Evolutionary conservation across 2,797 vertebrate genomes (phyloP).

Genomic region (Otolemur crassicaudatus): DNA sequence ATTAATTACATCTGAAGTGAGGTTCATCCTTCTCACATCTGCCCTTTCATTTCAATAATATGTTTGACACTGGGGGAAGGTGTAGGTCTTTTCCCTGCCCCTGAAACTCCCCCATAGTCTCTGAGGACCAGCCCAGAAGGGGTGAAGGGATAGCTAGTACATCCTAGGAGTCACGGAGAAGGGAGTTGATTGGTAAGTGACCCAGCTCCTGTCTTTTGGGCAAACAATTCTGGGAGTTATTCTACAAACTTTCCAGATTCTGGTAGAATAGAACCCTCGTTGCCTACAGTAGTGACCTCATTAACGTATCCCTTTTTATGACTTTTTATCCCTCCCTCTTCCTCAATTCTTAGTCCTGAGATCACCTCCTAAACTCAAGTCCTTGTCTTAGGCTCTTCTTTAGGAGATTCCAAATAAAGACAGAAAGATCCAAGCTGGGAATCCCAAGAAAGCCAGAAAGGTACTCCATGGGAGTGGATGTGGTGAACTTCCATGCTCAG

Average conservation of each 20-base stretch:
- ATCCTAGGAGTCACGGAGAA: neutral
- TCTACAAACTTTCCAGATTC: conserved; percentile 3
- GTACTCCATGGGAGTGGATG: neutral
- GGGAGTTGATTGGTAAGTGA: neutral
- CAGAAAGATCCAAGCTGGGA: neutral
- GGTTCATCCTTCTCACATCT: too few species aligned
- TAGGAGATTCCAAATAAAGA: neutral
- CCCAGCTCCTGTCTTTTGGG: neutral
- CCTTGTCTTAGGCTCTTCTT: neutral
- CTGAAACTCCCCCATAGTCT: neutral
- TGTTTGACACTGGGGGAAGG: neutral
- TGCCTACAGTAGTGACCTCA: neutral
- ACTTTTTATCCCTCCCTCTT: neutral
- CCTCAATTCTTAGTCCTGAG: neutral
- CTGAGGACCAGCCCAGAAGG: neutral
- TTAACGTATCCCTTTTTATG: neutral
- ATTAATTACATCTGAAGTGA: too few species aligned
- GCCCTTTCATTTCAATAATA: too few species aligned
- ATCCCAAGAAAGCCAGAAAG: neutral
- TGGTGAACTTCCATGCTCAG: neutral
- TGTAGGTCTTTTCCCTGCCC: neutral
- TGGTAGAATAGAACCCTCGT: neutral
- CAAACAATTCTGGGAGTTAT: neutral
- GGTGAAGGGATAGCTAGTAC: neutral
- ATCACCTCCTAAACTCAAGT: neutral